Base-by-base conservation (phyloP, 2,113 vertebrate species). In the Malurus cyaneus region DNA sequence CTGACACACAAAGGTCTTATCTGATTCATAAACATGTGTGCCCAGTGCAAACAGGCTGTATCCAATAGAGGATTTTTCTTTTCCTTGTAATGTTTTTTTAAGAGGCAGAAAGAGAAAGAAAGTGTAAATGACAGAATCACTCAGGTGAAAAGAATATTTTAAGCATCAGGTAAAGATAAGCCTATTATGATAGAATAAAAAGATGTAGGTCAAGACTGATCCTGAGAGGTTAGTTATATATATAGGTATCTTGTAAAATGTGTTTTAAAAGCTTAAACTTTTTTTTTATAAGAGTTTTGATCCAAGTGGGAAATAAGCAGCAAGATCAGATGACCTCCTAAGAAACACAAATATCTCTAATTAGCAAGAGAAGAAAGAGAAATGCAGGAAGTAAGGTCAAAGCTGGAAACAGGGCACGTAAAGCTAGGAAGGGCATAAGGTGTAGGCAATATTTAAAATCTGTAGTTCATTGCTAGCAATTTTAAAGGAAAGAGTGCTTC, bases 1-100 rank as follows among this genome's bases (percentile, higher is more conserved):
- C 93, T 96, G 97, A 97, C 97, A 74, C 49, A 86, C 88, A 88
- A 60, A 96, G 96, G 96, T 97, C 94, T 96, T 97, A 97, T 97
- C 97, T 96, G 94, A 89, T 87, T 93, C 93, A 86, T 89, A 94
- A 93, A 95, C 95, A 91, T 88, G 84, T 88, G 86, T 80, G 92
- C 94, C 91, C 87, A 53, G 94, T 73, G 83, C 83, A 84, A 95
- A 85, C 91, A 97, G 92, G 71, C 93, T 97, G 73, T 96, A 98
- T 91, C 97, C 94, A 91, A 78, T 83, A 84, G 36, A 53, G 3
- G 50, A 42, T 59, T 85, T 80, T 92, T 85, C 80, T 94, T 89
- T 82, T 28, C 66, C 85, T 70, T 59, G 88, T 85, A 79, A 80
- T 91, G 80, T 93, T 96, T 87, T 88, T 86, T 79, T 81, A 93